Conservation (phyloP, 2,797 vertebrate species). For the Spea hammondii region DNA sequence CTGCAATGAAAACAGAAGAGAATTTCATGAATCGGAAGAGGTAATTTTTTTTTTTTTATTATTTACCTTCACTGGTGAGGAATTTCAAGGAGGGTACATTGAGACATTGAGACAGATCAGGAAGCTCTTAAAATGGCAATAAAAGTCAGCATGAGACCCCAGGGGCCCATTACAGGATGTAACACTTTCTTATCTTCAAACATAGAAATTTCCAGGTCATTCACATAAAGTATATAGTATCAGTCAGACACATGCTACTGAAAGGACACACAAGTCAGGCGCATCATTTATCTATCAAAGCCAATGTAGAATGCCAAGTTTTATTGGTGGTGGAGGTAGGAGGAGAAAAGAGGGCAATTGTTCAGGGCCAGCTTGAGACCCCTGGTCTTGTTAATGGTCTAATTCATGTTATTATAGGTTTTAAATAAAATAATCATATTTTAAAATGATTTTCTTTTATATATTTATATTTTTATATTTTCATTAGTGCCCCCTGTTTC, state of each 20-base stretch:
- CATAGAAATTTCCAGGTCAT: conserved; percentile 22
- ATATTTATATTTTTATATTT: too few relatives aligned
- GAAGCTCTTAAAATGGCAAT: conserved; percentile 38
- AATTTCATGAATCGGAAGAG: conserved; percentile 67
- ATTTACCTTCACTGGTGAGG: conserved; percentile 19
- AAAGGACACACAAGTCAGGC: not conserved
- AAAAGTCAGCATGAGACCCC: conserved; percentile 42
- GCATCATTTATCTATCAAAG: conserved; percentile 5
- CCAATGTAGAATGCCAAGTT: not conserved
- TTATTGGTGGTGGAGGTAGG: not conserved
- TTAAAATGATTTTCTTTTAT: too few relatives aligned
- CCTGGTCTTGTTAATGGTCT: too few relatives aligned
- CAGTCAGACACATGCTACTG: conserved; percentile 19
- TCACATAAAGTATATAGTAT: conserved; percentile 9
- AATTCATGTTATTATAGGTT: too few relatives aligned
- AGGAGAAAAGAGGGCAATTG: too few relatives aligned
- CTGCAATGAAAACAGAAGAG: conserved; percentile 72
- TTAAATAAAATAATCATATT: too few relatives aligned
- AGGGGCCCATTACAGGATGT: conserved; percentile 42
- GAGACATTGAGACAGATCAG: conserved; percentile 23
- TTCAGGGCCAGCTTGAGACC: too few relatives aligned
- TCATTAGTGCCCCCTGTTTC: too few relatives aligned
- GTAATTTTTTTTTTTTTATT: conserved; percentile 22
- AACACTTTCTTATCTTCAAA: conserved; percentile 28
- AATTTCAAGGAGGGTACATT: conserved; percentile 28